Evolutionary conservation across 2,888 invertebrate genomes (phyloP).

Genomic region (Napeogenes inachia): DNA sequence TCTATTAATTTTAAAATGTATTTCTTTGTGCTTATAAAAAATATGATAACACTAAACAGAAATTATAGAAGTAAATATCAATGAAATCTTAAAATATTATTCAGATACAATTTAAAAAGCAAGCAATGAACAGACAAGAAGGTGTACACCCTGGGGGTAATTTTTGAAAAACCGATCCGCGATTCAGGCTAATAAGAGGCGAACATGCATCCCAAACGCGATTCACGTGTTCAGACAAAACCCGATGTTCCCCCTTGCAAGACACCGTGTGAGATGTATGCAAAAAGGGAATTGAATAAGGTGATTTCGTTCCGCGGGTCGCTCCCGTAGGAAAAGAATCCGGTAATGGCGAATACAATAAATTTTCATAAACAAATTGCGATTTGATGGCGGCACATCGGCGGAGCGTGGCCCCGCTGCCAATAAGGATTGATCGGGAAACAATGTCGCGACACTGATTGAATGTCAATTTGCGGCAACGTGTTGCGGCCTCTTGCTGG

Average conservation of each 20-base stretch:
- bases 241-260: slow-evolving; percentile 61
- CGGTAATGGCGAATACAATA: slow-evolving; percentile 78
- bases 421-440: slow-evolving; percentile 77
- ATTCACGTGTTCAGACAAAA: slow-evolving; percentile 75
- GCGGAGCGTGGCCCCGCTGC: slow-evolving; percentile 63
- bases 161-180: slow-evolving; percentile 66
- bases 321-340: slow-evolving; percentile 75
- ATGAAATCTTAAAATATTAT: slow-evolving; percentile 9
- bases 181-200: slow-evolving; percentile 73
- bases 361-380: slow-evolving; percentile 79
- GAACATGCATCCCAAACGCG: slow-evolving; percentile 73
- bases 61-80: not conserved
- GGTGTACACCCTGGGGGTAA: slow-evolving; percentile 47
- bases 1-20: too few species aligned
- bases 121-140: slow-evolving; percentile 30
- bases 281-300: slow-evolving; percentile 78
- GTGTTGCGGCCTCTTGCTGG: slow-evolving; percentile 34
- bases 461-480: slow-evolving; percentile 69
- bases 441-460: slow-evolving; percentile 75
- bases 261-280: slow-evolving; percentile 73
- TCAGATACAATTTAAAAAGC: slow-evolving; percentile 27
- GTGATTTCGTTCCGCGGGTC: slow-evolving; percentile 74
- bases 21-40: too few species aligned
- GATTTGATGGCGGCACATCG: slow-evolving; percentile 73
- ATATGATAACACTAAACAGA: too few species aligned